Conservation (phyloP, 2,888 invertebrate genomes). For the Rhopalosiphum nymphaeae region DNA sequence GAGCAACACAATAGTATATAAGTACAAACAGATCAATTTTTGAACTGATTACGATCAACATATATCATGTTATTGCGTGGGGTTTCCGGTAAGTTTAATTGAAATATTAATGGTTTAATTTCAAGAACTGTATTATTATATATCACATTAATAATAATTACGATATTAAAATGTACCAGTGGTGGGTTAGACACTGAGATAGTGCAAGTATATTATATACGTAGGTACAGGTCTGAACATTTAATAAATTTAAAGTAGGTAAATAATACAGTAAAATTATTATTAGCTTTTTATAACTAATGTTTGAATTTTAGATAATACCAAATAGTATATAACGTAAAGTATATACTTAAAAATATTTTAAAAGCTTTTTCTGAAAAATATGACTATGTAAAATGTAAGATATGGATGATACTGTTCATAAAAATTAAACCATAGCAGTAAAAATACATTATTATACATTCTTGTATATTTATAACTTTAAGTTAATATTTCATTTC, state of each 20-base stretch:
- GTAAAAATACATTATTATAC: not conserved
- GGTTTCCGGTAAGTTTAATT: not conserved
- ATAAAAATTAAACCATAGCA: not conserved
- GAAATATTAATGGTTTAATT: not conserved
- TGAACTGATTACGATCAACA: not conserved
- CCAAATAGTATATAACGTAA: not conserved
- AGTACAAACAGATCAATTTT: not conserved
- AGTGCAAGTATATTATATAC: not conserved
- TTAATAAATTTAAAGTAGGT: not conserved
- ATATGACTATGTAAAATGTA: not conserved
- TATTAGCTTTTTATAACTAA: not conserved
- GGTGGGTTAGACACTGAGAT: not conserved
- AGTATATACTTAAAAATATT: not conserved
- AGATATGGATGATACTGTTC: not conserved
- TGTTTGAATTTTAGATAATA: not conserved
- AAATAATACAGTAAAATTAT: not conserved
- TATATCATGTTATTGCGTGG: constrained; percentile 10
- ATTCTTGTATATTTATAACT: not conserved
- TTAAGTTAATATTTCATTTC: not conserved
- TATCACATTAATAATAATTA: not conserved
- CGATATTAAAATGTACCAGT: not conserved
- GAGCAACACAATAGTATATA: not conserved
- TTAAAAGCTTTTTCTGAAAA: not conserved
- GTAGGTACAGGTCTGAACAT: not conserved
- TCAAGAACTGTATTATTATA: not conserved